Evolutionary conservation across 2,113 vertebrate species (phyloP).

Genomic region (Pluvialis apricaria): DNA sequence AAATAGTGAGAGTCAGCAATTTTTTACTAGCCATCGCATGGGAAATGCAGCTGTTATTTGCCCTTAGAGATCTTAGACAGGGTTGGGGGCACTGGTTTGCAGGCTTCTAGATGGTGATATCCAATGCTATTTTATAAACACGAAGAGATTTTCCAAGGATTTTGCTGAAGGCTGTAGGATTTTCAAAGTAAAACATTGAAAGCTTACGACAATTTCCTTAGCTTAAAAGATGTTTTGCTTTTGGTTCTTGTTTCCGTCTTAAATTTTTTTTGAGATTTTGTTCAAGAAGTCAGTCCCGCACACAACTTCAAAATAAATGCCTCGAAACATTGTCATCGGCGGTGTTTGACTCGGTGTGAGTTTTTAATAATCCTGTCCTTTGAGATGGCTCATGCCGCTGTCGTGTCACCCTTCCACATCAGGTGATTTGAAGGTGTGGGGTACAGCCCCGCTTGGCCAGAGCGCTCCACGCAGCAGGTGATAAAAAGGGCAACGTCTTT

Average conservation of each 20-base stretch:
- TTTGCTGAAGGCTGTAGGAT: conserved; percentile 43
- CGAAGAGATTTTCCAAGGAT: conserved; percentile 24
- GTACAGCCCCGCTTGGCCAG: not conserved
- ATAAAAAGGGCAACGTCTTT: not conserved
- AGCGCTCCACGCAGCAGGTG: not conserved
- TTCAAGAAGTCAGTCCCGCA: not conserved
- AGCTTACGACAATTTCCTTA: conserved; percentile 60
- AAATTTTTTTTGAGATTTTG: not conserved
- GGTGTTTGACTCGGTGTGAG: not conserved
- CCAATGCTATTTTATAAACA: conserved; percentile 45
- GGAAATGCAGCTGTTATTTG: conserved; percentile 43
- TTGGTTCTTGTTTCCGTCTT: conserved; percentile 36
- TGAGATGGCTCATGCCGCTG: not conserved
- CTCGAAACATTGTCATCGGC: not conserved
- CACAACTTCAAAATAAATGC: not conserved
- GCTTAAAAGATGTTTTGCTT: conserved; percentile 37
- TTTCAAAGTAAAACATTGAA: conserved; percentile 61
- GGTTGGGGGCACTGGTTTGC: not conserved
- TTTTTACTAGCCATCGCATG: conserved; percentile 3
- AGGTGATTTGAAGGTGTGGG: not conserved
- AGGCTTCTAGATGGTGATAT: conserved; percentile 30
- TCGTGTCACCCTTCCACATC: not conserved
- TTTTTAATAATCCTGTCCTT: not conserved
- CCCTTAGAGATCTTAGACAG: not conserved
- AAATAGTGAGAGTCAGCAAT: conserved; percentile 16